Evolutionary conservation across 2,113 vertebrate species (phyloP), one percentile per base, ranked within the genome.

Genomic region (Danionella cerebrum): DNA sequence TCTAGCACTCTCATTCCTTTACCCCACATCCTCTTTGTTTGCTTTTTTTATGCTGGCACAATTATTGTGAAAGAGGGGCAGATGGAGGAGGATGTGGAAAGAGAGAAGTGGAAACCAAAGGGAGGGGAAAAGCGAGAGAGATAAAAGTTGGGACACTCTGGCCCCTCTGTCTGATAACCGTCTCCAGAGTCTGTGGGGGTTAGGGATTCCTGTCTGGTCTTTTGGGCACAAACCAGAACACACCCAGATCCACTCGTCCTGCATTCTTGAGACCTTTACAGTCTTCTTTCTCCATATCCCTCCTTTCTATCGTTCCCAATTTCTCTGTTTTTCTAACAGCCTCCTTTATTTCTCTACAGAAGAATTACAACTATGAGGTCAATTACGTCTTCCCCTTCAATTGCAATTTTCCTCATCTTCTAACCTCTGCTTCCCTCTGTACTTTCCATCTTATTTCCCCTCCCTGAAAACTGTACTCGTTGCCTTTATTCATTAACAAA

Each of bases 201-300:
- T 84, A 87, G 77, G 82, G 82, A 82, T 87, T 88, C 72, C 81
- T 87, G 80, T 87, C 86, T 85, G 85, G 41, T 62, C 72, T 75
- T 22, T 54, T 41, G 3, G 74, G 82, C 81, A n/a, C n/a, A 83
- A 77, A 69, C 78, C 82, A 79, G 78, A 86, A 87, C 85, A 80
- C 80, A 70, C 82, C 75, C 69, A 76, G 72, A 83, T 79, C 83
- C 83, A 88, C 84, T 88, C 84, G 86, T 76, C 83, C 76, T 77
- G 80, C 90, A 89, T 91, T 90, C 87, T 87, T 84, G 64, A 78
- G 85, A 78, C 83, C 73, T 78, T 81, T 80, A 79, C 79, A 80
- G 75, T 86, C 79, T 83, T 80, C 79, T 39, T 67, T 62, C 76
- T 78, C 64, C 77, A 77, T 77, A 81, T 78, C 52, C 76, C 69